Conservation (phyloP, 2,113 vertebrate genomes). For the Talpa occidentalis region DNA sequence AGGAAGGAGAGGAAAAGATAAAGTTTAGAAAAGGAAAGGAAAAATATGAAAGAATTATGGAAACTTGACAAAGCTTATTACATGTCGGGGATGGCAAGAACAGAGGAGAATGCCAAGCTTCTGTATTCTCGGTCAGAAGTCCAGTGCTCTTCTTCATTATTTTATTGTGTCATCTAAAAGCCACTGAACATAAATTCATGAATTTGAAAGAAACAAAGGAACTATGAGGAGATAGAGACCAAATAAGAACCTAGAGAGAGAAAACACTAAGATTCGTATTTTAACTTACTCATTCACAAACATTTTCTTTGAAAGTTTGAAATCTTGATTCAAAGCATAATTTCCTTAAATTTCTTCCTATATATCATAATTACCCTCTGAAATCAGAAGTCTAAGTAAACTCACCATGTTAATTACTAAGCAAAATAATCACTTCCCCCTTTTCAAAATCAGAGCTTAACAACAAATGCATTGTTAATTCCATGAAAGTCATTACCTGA, state of each 20-base stretch:
- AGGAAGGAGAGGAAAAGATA: too few relatives aligned
- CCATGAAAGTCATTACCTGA: neutral
- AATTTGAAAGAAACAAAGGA: conserved; percentile 23
- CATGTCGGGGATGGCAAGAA: neutral
- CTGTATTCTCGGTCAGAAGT: neutral
- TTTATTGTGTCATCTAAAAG: neutral
- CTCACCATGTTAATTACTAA: neutral
- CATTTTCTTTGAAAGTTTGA: neutral
- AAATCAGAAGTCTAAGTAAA: conserved; percentile 20
- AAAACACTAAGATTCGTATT: neutral
- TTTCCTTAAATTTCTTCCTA: neutral
- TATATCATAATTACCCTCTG: neutral
- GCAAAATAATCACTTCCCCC: neutral
- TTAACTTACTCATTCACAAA: neutral
- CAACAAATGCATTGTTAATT: neutral
- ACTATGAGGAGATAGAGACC: neutral
- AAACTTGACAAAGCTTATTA: neutral
- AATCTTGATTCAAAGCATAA: conserved; percentile 17
- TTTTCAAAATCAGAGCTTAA: neutral
- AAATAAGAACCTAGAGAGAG: neutral
- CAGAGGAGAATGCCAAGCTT: neutral
- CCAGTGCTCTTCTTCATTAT: neutral
- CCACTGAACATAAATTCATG: neutral
- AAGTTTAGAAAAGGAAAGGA: too few relatives aligned
- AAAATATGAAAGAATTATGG: neutral